Conservation (phyloP, 2,888 invertebrate species). For the Microctonus aethiopoides region DNA sequence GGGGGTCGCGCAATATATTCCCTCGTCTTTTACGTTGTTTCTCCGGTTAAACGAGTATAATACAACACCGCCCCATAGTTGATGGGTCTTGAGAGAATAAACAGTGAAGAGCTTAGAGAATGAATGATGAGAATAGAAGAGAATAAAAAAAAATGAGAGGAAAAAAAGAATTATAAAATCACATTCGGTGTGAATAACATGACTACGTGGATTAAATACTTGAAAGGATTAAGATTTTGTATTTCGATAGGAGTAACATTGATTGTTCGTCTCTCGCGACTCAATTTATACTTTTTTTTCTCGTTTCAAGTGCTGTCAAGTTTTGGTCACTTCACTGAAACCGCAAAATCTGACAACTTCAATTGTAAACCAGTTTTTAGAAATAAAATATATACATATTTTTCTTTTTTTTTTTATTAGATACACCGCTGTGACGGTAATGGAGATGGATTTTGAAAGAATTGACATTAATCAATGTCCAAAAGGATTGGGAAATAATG, state of each 20-base stretch:
- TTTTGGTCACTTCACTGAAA: constrained; percentile 18
- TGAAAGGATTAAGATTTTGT: constrained; percentile 41
- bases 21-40: background rate
- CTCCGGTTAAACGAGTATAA: constrained; percentile 41
- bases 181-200: constrained; percentile 26
- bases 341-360: constrained; percentile 8
- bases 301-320: constrained; percentile 9
- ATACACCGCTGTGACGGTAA: constrained; percentile 90
- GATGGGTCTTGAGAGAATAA: background rate
- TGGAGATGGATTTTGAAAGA: constrained; percentile 96
- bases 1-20: constrained; percentile 24
- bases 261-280: constrained; percentile 24
- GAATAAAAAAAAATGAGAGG: background rate
- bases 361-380: background rate
- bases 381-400: background rate
- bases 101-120: background rate
- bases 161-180: constrained; percentile 3
- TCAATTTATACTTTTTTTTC: constrained; percentile 13
- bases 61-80: constrained; percentile 5
- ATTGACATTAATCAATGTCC: constrained; percentile 99
- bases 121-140: constrained; percentile 15
- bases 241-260: constrained; percentile 31
- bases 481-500: constrained; percentile 85
- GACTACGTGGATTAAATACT: constrained; percentile 43
- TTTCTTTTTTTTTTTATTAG: constrained; percentile 65